Conservation (phyloP, 2,797 vertebrate species). For the Helostoma temminkii region DNA sequence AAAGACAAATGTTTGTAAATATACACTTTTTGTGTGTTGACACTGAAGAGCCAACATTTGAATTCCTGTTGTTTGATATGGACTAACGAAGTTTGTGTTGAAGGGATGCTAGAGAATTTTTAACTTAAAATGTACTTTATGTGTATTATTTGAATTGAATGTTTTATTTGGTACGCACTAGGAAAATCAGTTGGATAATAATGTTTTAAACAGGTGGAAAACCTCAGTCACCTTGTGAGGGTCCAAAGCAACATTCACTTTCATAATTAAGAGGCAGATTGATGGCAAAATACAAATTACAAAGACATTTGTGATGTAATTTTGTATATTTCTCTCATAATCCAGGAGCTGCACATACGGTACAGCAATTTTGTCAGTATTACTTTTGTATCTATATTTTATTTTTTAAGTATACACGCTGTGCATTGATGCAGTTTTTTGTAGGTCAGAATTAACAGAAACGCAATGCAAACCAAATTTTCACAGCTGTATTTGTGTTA, state of each 20-base stretch:
- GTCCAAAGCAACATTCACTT: slow-evolving; percentile 9
- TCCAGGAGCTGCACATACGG: slow-evolving; percentile 34
- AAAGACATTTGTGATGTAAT: slow-evolving; percentile 21
- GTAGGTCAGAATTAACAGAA: slow-evolving; percentile 32
- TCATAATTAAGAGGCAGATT: background rate
- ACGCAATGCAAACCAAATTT: slow-evolving; percentile 53
- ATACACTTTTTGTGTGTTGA: slow-evolving; percentile 1
- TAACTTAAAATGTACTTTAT: slow-evolving; percentile 19
- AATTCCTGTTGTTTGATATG: slow-evolving; percentile 13
- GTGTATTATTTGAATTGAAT: background rate
- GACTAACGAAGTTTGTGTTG: slow-evolving; percentile 7
- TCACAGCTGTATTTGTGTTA: slow-evolving; percentile 57
- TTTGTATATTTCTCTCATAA: slow-evolving; percentile 40
- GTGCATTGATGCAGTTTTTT: slow-evolving; percentile 33
- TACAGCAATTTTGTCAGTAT: slow-evolving; percentile 66
- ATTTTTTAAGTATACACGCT: slow-evolving; percentile 38
- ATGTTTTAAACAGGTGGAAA: slow-evolving; percentile 2
- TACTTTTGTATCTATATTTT: slow-evolving; percentile 59
- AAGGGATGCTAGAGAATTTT: slow-evolving; percentile 23
- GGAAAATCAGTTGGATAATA: background rate
- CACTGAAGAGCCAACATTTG: slow-evolving; percentile 19
- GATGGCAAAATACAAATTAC: slow-evolving; percentile 13
- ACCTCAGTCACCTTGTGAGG: slow-evolving; percentile 4
- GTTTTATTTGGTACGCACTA: slow-evolving; percentile 1
- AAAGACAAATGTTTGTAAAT: background rate